These are phyloP conservation scores for Aplidium turbinatum DNA, from an alignment of 23 tunicate species.

Conservation along the genomic window DNA sequence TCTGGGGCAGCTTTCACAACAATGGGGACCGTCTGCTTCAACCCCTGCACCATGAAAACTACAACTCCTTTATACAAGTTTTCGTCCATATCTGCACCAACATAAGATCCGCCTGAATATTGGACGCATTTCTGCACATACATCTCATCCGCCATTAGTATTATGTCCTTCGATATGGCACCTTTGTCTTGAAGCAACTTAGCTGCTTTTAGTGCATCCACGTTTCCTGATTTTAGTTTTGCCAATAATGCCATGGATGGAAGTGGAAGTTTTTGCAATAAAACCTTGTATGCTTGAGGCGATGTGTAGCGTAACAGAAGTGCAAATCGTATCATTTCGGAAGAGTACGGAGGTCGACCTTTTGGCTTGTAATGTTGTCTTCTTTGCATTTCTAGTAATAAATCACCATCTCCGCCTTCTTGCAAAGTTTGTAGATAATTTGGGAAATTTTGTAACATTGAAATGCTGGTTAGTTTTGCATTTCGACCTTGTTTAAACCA, in stretches of 20 bases:
- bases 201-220: conserved; percentile 32
- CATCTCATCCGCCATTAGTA: conserved; percentile 28
- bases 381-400: neutral
- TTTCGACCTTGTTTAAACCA: conserved; percentile 22
- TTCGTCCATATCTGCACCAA: conserved; percentile 19
- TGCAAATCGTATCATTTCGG: neutral
- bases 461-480: conserved; percentile 14
- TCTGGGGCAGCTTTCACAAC: conserved; percentile 7
- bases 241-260: conserved; percentile 20
- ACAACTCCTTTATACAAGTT: conserved; percentile 17
- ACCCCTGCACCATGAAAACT: neutral
- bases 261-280: conserved; percentile 19
- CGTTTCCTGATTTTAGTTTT: conserved; percentile 17
- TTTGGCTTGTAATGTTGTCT: too few species aligned
- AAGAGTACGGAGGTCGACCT: conserved; percentile 9
- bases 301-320: conserved; percentile 20
- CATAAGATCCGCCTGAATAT: conserved; percentile 1
- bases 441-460: neutral
- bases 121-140: conserved; percentile 27
- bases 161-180: conserved; percentile 8
- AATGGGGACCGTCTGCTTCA: conserved; percentile 8
- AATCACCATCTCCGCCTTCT: neutral
- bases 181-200: conserved; percentile 2
- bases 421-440: neutral
- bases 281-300: conserved; percentile 10